Conservation (phyloP, 1,140 invertebrate genomes). For the Propsilocerus akamusi region DNA sequence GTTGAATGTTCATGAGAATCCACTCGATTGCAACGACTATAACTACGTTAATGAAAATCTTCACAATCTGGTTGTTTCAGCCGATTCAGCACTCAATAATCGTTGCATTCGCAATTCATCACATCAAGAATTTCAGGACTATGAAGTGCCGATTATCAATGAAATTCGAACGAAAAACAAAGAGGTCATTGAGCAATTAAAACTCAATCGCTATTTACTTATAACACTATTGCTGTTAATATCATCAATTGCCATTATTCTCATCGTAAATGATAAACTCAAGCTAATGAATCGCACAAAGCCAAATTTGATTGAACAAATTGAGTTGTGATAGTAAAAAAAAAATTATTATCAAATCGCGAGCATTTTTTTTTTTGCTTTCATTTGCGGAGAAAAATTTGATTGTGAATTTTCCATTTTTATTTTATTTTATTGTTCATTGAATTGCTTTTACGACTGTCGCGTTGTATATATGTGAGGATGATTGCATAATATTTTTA, state of each 20-base stretch:
- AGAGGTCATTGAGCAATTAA: not conserved
- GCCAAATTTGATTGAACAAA: not conserved
- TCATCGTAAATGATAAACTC: not conserved
- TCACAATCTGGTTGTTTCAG: not conserved
- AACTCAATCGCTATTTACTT: not conserved
- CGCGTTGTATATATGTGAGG: no score
- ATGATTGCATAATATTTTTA: no score
- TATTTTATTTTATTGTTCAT: no score
- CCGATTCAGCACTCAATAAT: not conserved
- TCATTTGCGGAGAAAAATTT: no score
- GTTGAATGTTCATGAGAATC: not conserved
- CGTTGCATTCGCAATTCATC: not conserved
- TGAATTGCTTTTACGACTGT: no score
- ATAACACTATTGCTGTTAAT: not conserved
- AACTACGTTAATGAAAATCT: not conserved
- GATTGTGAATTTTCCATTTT: no score
- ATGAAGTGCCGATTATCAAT: not conserved
- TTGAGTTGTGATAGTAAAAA: constrained; percentile 2
- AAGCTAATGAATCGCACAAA: not conserved
- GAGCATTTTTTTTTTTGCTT: not conserved
- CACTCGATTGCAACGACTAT: not conserved
- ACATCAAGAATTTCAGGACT: not conserved
- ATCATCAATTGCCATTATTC: not conserved
- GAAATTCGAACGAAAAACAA: not conserved
- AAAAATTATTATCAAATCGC: not conserved